These are phyloP conservation scores for Pristiophorus japonicus DNA, from an alignment of 2,113 vertebrate genomes.

Conservation along the genomic window DNA sequence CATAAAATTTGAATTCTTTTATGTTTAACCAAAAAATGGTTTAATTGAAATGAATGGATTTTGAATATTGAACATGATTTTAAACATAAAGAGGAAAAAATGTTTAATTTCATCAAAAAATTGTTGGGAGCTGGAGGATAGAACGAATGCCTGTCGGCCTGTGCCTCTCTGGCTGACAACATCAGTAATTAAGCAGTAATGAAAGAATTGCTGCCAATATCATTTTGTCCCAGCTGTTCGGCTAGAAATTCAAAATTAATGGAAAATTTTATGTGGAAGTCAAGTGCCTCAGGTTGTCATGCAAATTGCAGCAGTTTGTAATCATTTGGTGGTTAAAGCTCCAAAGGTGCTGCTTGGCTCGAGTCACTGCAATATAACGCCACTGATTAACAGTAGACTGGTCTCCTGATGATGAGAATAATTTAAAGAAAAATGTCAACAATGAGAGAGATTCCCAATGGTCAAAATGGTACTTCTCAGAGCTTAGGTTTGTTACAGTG, in stretches of 20 bases:
- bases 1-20: background rate
- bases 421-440: background rate
- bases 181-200: slow-evolving; percentile 35
- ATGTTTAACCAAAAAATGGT: background rate
- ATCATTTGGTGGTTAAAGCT: slow-evolving; percentile 21
- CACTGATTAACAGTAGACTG: background rate
- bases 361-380: background rate
- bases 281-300: slow-evolving; percentile 21
- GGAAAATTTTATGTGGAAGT: slow-evolving; percentile 19
- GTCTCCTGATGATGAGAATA: background rate
- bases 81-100: background rate
- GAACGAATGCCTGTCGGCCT: background rate
- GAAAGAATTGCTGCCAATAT: slow-evolving; percentile 18
- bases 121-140: background rate
- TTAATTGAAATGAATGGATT: background rate
- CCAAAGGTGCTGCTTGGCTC: slow-evolving; percentile 11
- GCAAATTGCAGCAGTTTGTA: slow-evolving; percentile 15
- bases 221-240: slow-evolving; percentile 25
- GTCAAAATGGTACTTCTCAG: background rate
- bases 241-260: slow-evolving; percentile 19
- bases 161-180: slow-evolving; percentile 14
- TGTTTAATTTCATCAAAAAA: background rate
- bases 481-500: background rate
- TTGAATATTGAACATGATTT: background rate
- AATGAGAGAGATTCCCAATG: no score